Base-by-base conservation (phyloP, 2,113 vertebrate species). In the Acrocephalus arundinaceus region DNA sequence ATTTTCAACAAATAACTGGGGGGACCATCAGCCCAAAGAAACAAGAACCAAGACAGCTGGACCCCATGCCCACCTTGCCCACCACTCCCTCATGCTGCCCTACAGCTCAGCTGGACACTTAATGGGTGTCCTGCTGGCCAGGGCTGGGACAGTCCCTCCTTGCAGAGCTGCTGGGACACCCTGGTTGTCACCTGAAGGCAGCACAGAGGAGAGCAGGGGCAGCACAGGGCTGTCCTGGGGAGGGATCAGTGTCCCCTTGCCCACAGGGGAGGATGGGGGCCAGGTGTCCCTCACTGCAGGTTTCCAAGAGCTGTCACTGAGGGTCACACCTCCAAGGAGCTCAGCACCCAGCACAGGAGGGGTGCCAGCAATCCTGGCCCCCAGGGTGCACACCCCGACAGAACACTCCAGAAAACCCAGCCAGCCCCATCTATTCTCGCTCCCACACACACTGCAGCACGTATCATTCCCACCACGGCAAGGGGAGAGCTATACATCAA, bases 401-500 rank as follows among this genome's bases (percentile, higher is more conserved):
- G 55, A 94, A 79, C 10, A 1, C 46, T 90, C 88, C 95, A 78
- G 74, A 61, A 88, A 92, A 67, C 31, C 35, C 57, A 62, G 66
- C 28, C 35, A 87, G 92, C 52, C 45, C 87, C 0, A 0, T 37
- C 51, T 65, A 13, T 78, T 84, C 85, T 66, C 12, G 77, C 93
- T 91, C 90, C 80, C 87, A 14, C 82, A 58, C 89, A 84, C 49
- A 4, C 57, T 85, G 87, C 78, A 91, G 79, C 39, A 81, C 55
- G 8, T 19, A 77, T 77, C 49, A 54, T 93, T 78, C 73, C 83
- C 83, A 82, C 54, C 23, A 1, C 48, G n/a, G 76, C 68, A 10
- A 92, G 77, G 65, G 68, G 33, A 81, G n/a, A 94, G 61, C 92
- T n/a, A 58, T 7, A 74, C 89, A 90, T 84, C 95, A 89, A 13